phyloP scores from a whole-genome alignment of 2,797 vertebrate genomes.

The Nyctalus aviator region DNA sequence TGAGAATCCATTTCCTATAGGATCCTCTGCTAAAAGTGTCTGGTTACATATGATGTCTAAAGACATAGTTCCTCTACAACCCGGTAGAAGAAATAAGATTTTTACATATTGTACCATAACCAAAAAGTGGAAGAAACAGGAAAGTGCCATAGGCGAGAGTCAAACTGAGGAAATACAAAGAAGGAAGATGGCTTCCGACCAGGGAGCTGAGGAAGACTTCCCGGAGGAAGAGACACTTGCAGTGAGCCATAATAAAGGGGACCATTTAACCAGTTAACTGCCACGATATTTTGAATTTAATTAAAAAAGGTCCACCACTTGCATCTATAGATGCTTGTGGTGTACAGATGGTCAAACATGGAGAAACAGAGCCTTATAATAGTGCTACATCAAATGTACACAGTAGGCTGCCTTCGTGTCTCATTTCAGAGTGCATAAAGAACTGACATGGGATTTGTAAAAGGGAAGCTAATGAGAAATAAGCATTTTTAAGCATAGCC shows the following conservation, averaged over 20 bases:
- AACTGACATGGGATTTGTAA: not conserved
- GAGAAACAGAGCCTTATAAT: not conserved
- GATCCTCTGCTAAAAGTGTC: not conserved
- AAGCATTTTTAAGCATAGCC: not conserved
- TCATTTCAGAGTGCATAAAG: not conserved
- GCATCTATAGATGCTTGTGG: too few species aligned
- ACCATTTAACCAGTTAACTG: not conserved
- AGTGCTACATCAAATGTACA: not conserved
- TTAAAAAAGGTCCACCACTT: too few species aligned
- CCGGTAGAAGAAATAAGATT: not conserved
- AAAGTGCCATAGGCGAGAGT: not conserved
- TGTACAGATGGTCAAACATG: not conserved
- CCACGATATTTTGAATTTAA: too few species aligned
- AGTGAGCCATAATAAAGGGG: not conserved
- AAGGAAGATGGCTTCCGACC: not conserved
- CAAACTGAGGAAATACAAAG: not conserved
- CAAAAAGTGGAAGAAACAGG: not conserved
- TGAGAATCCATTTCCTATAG: not conserved
- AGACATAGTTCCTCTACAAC: not conserved
- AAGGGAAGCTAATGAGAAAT: not conserved
- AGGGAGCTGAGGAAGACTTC: not conserved
- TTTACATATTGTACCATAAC: not conserved
- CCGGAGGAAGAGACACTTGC: not conserved
- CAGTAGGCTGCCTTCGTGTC: not conserved
- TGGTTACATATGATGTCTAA: not conserved